Evolutionary conservation across 2,888 invertebrate species (phyloP).

Genomic region (Autographa gamma): DNA sequence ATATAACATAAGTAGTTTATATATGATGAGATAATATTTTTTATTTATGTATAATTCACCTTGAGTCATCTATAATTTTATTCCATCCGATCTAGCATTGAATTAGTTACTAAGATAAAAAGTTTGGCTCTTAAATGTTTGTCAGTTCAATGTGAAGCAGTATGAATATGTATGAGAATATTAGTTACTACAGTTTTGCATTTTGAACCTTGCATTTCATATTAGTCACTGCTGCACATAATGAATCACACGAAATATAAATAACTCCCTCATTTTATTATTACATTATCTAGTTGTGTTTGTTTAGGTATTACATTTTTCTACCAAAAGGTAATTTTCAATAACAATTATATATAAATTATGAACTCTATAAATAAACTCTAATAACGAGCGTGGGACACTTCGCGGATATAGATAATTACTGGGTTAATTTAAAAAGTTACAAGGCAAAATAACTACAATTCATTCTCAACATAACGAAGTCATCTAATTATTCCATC

Average conservation of each 20-base stretch:
- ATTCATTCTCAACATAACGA: not conserved
- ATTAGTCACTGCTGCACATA: slow-evolving; percentile 24
- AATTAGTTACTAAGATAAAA: not conserved
- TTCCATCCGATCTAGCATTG: not conserved
- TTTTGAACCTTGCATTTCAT: not conserved
- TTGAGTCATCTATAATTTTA: not conserved
- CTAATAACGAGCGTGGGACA: not conserved
- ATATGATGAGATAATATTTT: not conserved
- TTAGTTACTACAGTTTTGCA: not conserved
- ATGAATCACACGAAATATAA: slow-evolving; percentile 40
- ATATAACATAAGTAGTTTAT: not conserved
- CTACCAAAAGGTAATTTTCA: slow-evolving; percentile 1
- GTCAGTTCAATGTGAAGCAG: not conserved
- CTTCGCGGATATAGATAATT: not conserved
- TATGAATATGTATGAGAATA: not conserved
- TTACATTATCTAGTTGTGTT: slow-evolving; percentile 17
- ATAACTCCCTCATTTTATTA: slow-evolving; percentile 21
- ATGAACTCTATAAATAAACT: not conserved
- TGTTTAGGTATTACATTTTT: slow-evolving; percentile 27
- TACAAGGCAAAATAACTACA: not conserved
- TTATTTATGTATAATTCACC: not conserved
- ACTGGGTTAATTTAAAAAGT: not conserved
- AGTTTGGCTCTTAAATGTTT: not conserved
- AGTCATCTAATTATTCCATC: slow-evolving; percentile 1
- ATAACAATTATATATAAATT: not conserved